A percentile compares a stretch with the other conserved stretches of the same genome.
These are phyloP conservation scores for Dasyornis broadbenti DNA, from an alignment of 2,113 vertebrate genomes.

Conservation along the genomic window DNA sequence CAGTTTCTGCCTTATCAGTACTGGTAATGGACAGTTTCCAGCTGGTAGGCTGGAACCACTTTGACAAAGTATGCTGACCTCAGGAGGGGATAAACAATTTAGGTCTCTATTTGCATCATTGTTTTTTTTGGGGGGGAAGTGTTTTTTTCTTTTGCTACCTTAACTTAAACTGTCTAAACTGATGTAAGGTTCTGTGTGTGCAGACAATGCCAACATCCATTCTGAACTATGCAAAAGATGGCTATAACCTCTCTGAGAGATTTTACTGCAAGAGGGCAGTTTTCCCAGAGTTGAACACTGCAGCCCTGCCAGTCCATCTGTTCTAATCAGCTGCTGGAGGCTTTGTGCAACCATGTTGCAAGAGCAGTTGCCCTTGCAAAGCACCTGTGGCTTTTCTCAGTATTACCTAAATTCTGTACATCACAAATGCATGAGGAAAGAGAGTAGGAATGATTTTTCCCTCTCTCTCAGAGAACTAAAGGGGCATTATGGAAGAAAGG, in stretches of 20 bases:
- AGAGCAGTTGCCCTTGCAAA: background rate
- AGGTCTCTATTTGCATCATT: background rate
- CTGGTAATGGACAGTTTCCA: background rate
- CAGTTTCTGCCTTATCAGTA: background rate
- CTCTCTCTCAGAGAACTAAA: background rate
- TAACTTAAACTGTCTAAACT: background rate
- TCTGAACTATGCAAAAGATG: background rate
- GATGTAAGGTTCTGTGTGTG: background rate
- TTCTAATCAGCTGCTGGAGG: background rate
- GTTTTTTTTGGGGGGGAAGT: rapidly evolving
- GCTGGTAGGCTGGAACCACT: background rate
- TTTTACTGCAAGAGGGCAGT: background rate
- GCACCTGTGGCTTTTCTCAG: background rate
- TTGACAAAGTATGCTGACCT: background rate
- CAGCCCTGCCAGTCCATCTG: background rate
- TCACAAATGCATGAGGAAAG: background rate
- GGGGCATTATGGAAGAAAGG: background rate
- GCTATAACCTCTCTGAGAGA: background rate
- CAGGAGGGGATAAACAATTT: background rate
- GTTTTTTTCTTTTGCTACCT: background rate
- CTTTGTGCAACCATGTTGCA: background rate
- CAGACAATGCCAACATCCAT: background rate
- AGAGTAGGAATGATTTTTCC: background rate
- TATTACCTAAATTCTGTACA: background rate
- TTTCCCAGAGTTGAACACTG: background rate